Percentiles rank a stretch among this genome's conserved stretches.
Conservation (phyloP, 2,888 invertebrate species). For the Mythimna lalbum region DNA sequence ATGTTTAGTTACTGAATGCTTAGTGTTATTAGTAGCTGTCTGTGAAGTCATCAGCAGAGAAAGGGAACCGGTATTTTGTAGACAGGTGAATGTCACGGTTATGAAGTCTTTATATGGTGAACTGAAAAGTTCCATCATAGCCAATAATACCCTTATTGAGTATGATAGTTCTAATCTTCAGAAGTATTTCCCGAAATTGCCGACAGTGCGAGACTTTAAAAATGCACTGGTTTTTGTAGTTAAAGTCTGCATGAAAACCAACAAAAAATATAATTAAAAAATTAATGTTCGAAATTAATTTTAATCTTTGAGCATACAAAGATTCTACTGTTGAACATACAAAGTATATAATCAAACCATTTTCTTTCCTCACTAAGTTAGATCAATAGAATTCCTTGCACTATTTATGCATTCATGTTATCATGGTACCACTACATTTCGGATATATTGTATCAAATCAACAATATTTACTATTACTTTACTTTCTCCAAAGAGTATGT, state of each 20-base stretch:
- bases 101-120: too few species aligned
- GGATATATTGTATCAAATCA: conserved; percentile 21
- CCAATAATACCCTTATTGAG: too few species aligned
- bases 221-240: too few species aligned
- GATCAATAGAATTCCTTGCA: background rate
- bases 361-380: background rate
- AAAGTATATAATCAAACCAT: background rate
- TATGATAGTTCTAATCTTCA: too few species aligned
- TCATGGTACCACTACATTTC: background rate
- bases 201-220: too few species aligned
- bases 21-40: too few species aligned
- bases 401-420: background rate
- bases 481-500: conserved; percentile 30
- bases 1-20: background rate
- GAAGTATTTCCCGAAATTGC: too few species aligned
- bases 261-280: too few species aligned
- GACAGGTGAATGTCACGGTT: background rate
- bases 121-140: too few species aligned
- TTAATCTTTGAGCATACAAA: background rate
- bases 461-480: conserved; percentile 25
- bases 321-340: background rate
- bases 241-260: too few species aligned
- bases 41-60: background rate
- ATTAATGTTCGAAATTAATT: background rate
- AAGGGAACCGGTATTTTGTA: background rate